Base-by-base conservation (phyloP, 1,140 invertebrate species). In the Araneus ventricosus region DNA sequence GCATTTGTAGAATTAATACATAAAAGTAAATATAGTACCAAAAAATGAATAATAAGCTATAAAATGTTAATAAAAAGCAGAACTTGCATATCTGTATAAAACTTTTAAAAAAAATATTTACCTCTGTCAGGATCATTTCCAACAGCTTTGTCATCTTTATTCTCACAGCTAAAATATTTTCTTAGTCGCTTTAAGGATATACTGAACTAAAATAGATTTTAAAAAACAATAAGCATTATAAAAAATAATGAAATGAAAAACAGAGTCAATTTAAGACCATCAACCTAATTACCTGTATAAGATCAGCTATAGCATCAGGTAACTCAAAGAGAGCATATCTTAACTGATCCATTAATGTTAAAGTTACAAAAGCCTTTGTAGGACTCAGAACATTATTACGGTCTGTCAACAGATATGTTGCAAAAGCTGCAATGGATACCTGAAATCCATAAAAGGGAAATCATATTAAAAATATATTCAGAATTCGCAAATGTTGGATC, bases 371-470 rank as follows among this genome's bases (percentile, higher is more conserved):
- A 45, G 88, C 92, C 57, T n/a, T 93, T 4, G 88, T 93, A 30
- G 94, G 84, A 75, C 24, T 85, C 24, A 94, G 80, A 61, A 94
- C 57, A 75, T 94, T 97, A 5, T 88, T 45, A 8, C 8, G 30
- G 59, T 94, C 93, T 3, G 89, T 52, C 8, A 94, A 75, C 14
- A 94, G 27, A 82, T 41, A 94, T 30, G 94, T 94, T n/a, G 85
- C 90, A 86, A 94, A 94, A 59, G 87, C 57, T 24, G 90, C 70
- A 24, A 94, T 45, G 20, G 94, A 70, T 37, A 94, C 57, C 93
- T 93, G 37, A 39, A 52, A 52, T 17, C n/a, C 3, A 27, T 45
- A 52, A 84, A n/a, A 20, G 4, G 27, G n/a, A 45, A n/a, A 45
- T 41, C 80, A 41, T 2, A 22, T 0, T 0, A 41, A 45, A 17